Base-by-base conservation (phyloP, 2,113 vertebrate genomes). In the Cyrtonyx montezumae region DNA sequence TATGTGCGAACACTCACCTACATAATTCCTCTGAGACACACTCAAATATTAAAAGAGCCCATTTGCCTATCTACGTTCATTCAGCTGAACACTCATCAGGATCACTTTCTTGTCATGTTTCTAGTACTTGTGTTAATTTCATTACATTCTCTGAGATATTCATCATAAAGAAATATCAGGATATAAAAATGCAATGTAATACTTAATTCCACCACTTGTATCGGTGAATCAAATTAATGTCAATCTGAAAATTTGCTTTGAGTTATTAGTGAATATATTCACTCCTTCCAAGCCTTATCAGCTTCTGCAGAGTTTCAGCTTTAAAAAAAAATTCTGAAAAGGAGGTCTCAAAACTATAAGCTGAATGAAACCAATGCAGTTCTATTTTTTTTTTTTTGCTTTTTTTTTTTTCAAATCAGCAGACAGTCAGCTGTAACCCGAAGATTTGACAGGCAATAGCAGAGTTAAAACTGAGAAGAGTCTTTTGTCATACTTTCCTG, bases 401-500 rank as follows among this genome's bases (percentile, higher is more conserved):
- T 43, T 43, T 43, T 43, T 43, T 53, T 49, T 48, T 93, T 91
- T 79, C 83, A 82, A 92, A 95, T 83, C 75, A 95, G 68, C 21
- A 84, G 74, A 91, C 82, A 92, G 93, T 65, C 87, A 95, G 82
- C 82, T 89, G 71, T 90, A 95, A 90, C 91, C 68, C 37, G 88
- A 77, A 87, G 91, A 95, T 91, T 93, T 96, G 96, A 96, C 93
- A 95, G 90, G 68, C 68, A 94, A 77, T 76, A 87, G 90, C 85
- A 83, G 91, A 95, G 90, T 90, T 93, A 94, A 94, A 95, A 96
- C 71, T 90, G 94, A 95, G 75, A 93, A 95, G 67, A 79, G 71
- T 42, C 90, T 96, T 95, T 95, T 92, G 88, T 96, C 93, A 93
- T 91, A 90, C 94, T 93, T 94, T 88, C 93, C 91, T 96, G 93